Evolutionary conservation across 2,888 invertebrate species (phyloP), one percentile per base, ranked within the genome.

Genomic region (Oligia strigilis): DNA sequence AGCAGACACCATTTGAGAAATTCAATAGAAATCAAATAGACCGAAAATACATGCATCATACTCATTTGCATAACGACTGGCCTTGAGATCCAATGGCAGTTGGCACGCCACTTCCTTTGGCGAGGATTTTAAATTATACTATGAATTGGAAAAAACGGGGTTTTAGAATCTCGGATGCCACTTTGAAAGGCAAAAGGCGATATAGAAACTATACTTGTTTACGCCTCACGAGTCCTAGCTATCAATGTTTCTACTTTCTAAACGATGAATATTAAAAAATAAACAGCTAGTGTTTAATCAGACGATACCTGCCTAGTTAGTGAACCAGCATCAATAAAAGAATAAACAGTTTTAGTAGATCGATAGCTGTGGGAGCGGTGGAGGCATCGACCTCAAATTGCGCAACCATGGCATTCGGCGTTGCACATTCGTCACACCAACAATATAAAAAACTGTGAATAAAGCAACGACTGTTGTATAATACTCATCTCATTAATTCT

Each of bases 341-440:
- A 93, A 91, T 92, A 91, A 92, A 90, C 86, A 87, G 87, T 90
- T 88, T 82, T 81, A 91, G 91, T 90, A 89, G 91, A 92, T 92
- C 92, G 91, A 92, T 93, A 85, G 88, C 79, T 84, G 85, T 89
- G 88, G 91, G 88, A 90, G 90, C 89, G 87, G 87, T 82, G 88
- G 90, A 91, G 94, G 90, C 95, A 94, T 94, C 94, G 95, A 95
- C 95, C 95, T 93, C 93, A 81, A 75, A 90, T 95, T 95, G 91
- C 94, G 94, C 92, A 95, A 95, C 91, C 79, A 85, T 86, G 87
- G 80, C 83, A 89, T 91, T 90, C 90, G 72, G 72, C 55, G 89
- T 88, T 90, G 91, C 92, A 91, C 90, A 91, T 92, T 92, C 90
- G 89, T 91, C 88, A 92, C 89, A 89, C 86, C 85, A 84, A 86